phyloP scores from a whole-genome alignment of 2,888 invertebrate species.

The Falcaria lacertinaria region DNA sequence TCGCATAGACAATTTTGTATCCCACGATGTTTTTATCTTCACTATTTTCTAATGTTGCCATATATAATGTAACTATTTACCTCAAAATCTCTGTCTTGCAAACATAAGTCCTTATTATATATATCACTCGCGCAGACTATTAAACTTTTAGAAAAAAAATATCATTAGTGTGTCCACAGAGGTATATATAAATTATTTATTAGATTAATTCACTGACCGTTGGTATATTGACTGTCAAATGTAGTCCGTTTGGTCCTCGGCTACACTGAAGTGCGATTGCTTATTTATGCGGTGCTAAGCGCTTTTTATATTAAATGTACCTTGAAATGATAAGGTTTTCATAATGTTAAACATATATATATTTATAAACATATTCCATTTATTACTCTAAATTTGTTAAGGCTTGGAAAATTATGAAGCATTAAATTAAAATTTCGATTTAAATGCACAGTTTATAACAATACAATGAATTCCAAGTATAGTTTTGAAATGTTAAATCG shows the following conservation, averaged over 20 bases:
- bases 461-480: too few species aligned
- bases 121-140: conserved; percentile 16
- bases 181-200: conserved; percentile 14
- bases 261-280: conserved; percentile 19
- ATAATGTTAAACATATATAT: too few species aligned
- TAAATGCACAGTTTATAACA: too few species aligned
- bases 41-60: conserved; percentile 67
- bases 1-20: conserved; percentile 23
- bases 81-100: conserved; percentile 53
- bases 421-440: too few species aligned
- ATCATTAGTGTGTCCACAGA: background rate
- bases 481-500: background rate
- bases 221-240: background rate
- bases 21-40: conserved; percentile 21
- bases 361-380: too few species aligned
- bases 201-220: conserved; percentile 13
- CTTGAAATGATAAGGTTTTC: background rate
- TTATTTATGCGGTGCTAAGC: conserved; percentile 2
- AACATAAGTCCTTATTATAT: conserved; percentile 8
- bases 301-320: background rate
- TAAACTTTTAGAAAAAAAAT: conserved; percentile 18
- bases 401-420: too few species aligned
- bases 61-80: conserved; percentile 68
- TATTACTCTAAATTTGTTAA: too few species aligned
- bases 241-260: conserved; percentile 10